A percentile compares a stretch with the other conserved stretches of the same genome.
phyloP scores from a whole-genome alignment of 2,113 vertebrate genomes.

The Ovibos moschatus region DNA sequence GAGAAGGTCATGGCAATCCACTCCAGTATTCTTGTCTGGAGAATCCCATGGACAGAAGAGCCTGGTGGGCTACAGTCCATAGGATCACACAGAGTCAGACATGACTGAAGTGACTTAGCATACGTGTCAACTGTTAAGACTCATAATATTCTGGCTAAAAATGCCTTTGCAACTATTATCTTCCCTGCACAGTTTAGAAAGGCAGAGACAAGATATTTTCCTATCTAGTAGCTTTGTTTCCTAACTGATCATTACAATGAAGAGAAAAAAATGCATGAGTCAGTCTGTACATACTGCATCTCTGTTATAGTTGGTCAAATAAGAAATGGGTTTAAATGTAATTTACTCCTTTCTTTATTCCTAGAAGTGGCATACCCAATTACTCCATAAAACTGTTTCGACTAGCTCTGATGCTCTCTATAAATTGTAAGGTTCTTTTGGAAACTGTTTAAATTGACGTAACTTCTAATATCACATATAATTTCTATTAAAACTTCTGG shows the following conservation, averaged over 20 bases:
- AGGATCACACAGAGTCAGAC: neutral
- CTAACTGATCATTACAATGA: neutral
- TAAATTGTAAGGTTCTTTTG: neutral
- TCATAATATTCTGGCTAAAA: slow-evolving; percentile 13
- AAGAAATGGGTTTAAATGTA: neutral
- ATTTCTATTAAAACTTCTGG: neutral
- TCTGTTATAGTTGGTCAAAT: neutral
- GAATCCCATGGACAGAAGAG: neutral
- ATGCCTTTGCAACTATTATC: neutral
- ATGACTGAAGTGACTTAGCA: neutral
- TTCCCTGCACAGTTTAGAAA: neutral
- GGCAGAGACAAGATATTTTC: neutral
- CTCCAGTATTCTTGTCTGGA: neutral
- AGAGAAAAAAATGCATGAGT: neutral
- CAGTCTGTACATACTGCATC: neutral
- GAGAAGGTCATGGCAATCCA: neutral
- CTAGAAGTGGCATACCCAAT: neutral
- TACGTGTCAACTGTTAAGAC: neutral
- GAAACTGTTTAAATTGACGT: neutral
- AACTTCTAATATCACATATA: neutral
- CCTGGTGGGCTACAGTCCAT: neutral
- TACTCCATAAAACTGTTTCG: neutral
- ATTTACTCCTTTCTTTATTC: neutral
- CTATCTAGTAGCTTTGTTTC: neutral
- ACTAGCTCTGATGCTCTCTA: neutral